A percentile compares a stretch with the other conserved stretches of the same genome.
These are phyloP conservation scores for Stratiomys singularior DNA, from an alignment of 2,888 invertebrate genomes.

Conservation along the genomic window DNA sequence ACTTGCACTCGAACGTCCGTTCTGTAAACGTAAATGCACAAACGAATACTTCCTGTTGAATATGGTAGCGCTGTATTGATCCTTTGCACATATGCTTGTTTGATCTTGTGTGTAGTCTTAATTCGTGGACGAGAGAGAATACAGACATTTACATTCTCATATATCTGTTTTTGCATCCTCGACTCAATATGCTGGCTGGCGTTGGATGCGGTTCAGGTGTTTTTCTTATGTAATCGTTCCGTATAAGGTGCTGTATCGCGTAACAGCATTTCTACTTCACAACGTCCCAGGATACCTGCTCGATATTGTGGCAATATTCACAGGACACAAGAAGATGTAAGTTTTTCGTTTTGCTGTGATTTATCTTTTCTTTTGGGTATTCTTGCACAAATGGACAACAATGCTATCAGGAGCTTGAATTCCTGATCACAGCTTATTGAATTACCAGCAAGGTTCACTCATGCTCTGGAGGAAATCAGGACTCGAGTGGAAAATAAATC, in stretches of 20 bases:
- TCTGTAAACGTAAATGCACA: neutral
- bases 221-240: constrained; percentile 66
- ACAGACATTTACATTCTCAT: neutral
- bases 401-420: too few relatives aligned
- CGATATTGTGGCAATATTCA: constrained; percentile 65
- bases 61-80: neutral
- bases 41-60: neutral
- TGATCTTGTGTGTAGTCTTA: neutral
- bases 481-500: too few relatives aligned
- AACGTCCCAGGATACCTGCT: constrained; percentile 65
- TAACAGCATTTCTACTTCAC: constrained; percentile 64
- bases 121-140: neutral
- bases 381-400: too few relatives aligned
- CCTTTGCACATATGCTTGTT: constrained; percentile 42
- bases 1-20: neutral
- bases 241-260: constrained; percentile 64
- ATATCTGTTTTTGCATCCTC: neutral
- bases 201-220: constrained; percentile 59
- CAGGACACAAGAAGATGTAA: constrained; percentile 66
- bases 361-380: too few relatives aligned
- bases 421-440: too few relatives aligned
- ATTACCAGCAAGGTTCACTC: too few relatives aligned
- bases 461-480: too few relatives aligned
- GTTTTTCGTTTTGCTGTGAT: too few relatives aligned
- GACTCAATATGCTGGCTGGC: neutral